Conservation (phyloP, 2,797 vertebrate genomes). For the Falco rusticolus region DNA sequence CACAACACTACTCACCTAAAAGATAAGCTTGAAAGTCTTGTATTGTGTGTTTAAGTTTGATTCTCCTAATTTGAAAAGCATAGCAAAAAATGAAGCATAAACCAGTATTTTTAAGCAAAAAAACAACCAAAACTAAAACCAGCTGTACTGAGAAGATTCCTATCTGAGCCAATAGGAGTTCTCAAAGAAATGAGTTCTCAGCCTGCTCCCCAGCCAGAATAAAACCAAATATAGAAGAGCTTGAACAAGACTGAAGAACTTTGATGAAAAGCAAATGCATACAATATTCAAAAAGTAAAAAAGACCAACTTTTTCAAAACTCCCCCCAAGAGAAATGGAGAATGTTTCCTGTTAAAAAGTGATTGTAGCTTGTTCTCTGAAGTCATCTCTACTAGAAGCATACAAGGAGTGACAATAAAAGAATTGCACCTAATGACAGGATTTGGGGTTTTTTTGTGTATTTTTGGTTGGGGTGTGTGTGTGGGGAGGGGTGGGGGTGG, state of each 20-base stretch:
- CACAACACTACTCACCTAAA: not conserved
- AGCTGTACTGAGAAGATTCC: not conserved
- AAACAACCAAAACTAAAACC: not conserved
- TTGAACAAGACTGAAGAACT: not conserved
- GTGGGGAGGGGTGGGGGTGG: too few species aligned
- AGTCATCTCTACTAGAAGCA: not conserved
- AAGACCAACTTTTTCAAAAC: not conserved
- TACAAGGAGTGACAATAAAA: not conserved
- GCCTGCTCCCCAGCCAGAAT: accelerated
- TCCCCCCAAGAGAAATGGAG: not conserved
- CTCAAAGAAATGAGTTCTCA: not conserved
- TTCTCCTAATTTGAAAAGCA: not conserved
- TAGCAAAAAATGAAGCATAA: not conserved
- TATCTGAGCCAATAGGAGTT: not conserved
- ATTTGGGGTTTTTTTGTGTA: not conserved
- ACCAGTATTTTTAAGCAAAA: not conserved
- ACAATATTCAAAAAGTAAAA: not conserved
- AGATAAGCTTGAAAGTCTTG: not conserved
- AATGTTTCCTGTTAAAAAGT: not conserved
- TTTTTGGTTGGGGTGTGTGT: not conserved
- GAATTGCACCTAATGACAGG: not conserved
- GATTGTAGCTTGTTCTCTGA: not conserved
- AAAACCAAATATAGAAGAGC: not conserved
- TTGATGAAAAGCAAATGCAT: not conserved
- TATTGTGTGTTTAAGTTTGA: not conserved